Percentiles rank a stretch among this genome's conserved stretches.
Conservation (phyloP, 2,113 vertebrate species). For the Dolichallabes microphthalmus region DNA sequence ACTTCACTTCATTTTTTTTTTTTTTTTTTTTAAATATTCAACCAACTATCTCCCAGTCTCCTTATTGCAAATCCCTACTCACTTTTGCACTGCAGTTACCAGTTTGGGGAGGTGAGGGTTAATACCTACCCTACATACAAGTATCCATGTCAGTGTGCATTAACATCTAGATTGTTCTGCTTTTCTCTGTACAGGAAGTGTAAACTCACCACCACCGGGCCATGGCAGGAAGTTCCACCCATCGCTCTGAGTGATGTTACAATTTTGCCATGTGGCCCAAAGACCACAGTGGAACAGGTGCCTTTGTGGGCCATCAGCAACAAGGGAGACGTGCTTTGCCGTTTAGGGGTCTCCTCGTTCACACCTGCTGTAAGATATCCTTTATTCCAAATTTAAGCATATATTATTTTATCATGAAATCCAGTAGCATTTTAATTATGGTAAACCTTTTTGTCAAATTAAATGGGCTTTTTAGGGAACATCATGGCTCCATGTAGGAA, state of each 20-base stretch:
- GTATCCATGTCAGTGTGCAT: neutral
- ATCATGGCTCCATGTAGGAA: slow-evolving; percentile 94
- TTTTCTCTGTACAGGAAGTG: slow-evolving; percentile 79
- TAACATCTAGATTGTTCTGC: neutral
- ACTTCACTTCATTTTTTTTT: neutral
- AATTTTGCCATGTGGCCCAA: slow-evolving; percentile 76
- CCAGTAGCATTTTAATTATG: neutral
- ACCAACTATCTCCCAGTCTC: neutral
- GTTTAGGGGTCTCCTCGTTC: slow-evolving; percentile 82
- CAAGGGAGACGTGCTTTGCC: slow-evolving; percentile 95
- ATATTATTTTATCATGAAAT: neutral
- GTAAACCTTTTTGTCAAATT: neutral
- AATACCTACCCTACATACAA: too few species aligned
- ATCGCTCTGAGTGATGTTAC: slow-evolving; percentile 86
- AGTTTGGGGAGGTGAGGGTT: neutral
- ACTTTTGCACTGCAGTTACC: neutral
- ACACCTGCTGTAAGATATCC: slow-evolving; percentile 82
- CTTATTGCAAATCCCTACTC: neutral
- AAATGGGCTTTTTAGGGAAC: slow-evolving; percentile 73
- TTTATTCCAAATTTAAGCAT: neutral
- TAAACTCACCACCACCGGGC: slow-evolving; percentile 88
- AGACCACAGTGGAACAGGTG: slow-evolving; percentile 67
- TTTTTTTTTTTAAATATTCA: neutral
- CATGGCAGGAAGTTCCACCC: slow-evolving; percentile 92
- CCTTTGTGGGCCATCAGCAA: slow-evolving; percentile 93